Evolutionary conservation across 2,888 invertebrate species (phyloP), one percentile per base, ranked within the genome.

Genomic region (Leptura quadrifasciata): DNA sequence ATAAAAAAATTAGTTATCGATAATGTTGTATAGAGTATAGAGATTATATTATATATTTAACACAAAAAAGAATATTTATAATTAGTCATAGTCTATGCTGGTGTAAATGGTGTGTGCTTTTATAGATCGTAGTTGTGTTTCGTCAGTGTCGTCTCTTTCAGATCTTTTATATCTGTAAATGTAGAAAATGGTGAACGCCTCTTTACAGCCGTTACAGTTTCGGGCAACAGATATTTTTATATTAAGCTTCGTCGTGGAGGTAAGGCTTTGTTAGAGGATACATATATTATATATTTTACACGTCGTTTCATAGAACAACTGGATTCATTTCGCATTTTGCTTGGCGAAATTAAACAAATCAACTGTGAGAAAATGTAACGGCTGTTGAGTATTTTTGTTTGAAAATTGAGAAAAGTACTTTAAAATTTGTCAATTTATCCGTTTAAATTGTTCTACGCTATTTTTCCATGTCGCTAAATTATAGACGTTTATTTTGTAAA

Each of bases 51-150:
- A 81, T 84, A 84, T 85, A 85, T 85, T 88, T 88, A 88, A 87
- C 88, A 87, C 84, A 86, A 87, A 84, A 83, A 84, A 83, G 79
- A 82, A 86, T 88, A 89, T 88, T 88, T 89, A 89, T 88, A 86
- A 86, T 80, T 87, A 87, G 86, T 82, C 81, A 85, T 86, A 87
- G 87, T 85, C 82, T 84, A 81, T 83, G 88, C 88, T 86, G 87
- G 89, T 89, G 86, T 89, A 89, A 87, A 89, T 87, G 89, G 88
- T 88, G 88, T 89, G 89, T 88, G 89, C 89, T 89, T 88, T 87
- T 85, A 86, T 88, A 88, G 88, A 81, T 85, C 79, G 85, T 86
- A 86, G 85, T 83, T 82, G 85, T 86, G 85, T 86, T 85, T 82
- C 81, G 82, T 85, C 85, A 82, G 80, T 85, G 86, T 86, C 80